A percentile compares a stretch with the other conserved stretches of the same genome.
phyloP scores from a whole-genome alignment of 2,797 vertebrate genomes.

The Geotrypetes seraphini region DNA sequence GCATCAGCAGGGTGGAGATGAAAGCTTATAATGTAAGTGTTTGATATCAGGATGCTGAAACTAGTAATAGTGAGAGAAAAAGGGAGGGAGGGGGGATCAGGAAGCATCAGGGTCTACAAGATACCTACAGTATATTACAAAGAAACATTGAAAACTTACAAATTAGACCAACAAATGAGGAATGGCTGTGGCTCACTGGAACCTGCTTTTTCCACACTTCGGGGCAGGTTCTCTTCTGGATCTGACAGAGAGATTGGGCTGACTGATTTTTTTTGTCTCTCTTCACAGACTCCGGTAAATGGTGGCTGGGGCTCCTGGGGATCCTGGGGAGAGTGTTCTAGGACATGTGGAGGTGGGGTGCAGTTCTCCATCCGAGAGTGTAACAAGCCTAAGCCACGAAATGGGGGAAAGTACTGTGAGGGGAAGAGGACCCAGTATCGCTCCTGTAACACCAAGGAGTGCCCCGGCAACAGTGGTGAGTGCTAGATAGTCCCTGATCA shows the following conservation, averaged over 20 bases:
- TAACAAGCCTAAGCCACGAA: slow-evolving; percentile 29
- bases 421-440: slow-evolving; percentile 43
- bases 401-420: slow-evolving; percentile 47
- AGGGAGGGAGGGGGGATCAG: no score
- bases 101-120: no score
- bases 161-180: no score
- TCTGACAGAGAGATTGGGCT: no score
- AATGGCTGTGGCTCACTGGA: no score
- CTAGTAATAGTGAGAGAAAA: no score
- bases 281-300: slow-evolving; percentile 31
- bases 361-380: slow-evolving; percentile 47
- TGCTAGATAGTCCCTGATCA: not conserved
- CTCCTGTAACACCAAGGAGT: slow-evolving; percentile 41
- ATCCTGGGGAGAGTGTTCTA: slow-evolving; percentile 38
- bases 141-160: no score
- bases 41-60: no score
- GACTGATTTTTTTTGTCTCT: not conserved
- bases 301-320: slow-evolving; percentile 53
- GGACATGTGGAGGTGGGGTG: slow-evolving; percentile 46
- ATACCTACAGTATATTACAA: no score
- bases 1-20: slow-evolving; percentile 30
- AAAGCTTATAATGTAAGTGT: slow-evolving; percentile 39
- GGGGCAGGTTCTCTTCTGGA: no score
- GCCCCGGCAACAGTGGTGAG: slow-evolving; percentile 37
- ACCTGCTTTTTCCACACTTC: no score